Evolutionary conservation across 2,888 invertebrate genomes (phyloP).

Genomic region (Orthosia gracilis): DNA sequence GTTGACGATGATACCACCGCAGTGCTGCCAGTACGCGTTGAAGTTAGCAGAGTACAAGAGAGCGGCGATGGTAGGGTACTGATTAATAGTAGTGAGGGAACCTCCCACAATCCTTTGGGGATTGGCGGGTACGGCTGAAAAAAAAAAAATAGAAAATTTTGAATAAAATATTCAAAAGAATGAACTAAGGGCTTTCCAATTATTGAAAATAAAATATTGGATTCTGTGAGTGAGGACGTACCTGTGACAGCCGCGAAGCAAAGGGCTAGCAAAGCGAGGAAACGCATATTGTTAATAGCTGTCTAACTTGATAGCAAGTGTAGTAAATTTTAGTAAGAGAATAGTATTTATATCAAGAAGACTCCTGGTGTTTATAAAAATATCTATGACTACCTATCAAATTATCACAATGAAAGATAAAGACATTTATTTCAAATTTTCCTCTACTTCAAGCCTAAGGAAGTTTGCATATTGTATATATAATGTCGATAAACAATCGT

Average conservation of each 20-base stretch:
- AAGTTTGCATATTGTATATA: too few relatives aligned
- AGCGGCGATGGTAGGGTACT: constrained; percentile 59
- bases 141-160: neutral
- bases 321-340: too few relatives aligned
- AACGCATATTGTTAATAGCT: neutral
- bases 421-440: too few relatives aligned
- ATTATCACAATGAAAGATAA: too few relatives aligned
- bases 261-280: neutral
- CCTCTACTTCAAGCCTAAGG: too few relatives aligned
- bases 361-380: too few relatives aligned
- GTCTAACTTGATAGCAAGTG: neutral
- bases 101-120: constrained; percentile 73
- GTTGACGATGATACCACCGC: constrained; percentile 70
- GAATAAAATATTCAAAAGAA: too few relatives aligned
- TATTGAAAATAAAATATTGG: too few relatives aligned
- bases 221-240: neutral
- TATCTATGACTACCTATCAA: too few relatives aligned
- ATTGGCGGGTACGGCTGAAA: constrained; percentile 52
- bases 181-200: too few relatives aligned
- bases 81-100: constrained; percentile 62
- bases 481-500: too few relatives aligned
- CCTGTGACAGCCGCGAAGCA: neutral
- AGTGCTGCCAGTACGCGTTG: constrained; percentile 50
- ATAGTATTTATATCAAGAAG: too few relatives aligned
- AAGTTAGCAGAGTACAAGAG: constrained; percentile 59